A percentile compares a stretch with the other conserved stretches of the same genome.
Conservation (phyloP, 2,113 vertebrate genomes). For the Corythornis vintsioides region DNA sequence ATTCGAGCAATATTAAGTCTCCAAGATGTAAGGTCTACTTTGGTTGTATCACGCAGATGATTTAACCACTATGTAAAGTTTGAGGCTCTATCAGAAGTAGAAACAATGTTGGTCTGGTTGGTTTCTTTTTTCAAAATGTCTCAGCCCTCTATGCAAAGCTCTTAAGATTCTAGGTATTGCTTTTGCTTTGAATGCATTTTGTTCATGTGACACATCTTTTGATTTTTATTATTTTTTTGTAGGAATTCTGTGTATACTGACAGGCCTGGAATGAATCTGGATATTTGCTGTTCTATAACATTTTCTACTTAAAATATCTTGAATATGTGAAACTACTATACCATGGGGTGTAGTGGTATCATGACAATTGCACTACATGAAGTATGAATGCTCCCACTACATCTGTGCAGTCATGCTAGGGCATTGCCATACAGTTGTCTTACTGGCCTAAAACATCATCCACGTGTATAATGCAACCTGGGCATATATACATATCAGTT, state of each 20-base stretch:
- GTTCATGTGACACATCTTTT: not conserved
- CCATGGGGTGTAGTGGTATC: not conserved
- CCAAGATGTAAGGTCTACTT: not conserved
- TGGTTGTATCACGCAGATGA: not conserved
- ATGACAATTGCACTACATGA: not conserved
- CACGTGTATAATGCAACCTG: not conserved
- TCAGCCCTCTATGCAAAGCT: not conserved
- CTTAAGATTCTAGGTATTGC: rapidly evolving
- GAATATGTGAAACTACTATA: not conserved
- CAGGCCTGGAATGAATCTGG: not conserved
- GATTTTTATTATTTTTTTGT: not conserved
- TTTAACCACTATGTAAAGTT: not conserved
- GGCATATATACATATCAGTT: not conserved
- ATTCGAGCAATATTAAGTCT: not conserved
- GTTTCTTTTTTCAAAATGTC: not conserved
- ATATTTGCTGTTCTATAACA: rapidly evolving
- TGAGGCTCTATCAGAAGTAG: not conserved
- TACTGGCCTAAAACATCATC: not conserved
- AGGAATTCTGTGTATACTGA: not conserved
- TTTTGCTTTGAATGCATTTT: not conserved
- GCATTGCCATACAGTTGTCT: not conserved
- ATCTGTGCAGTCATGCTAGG: not conserved
- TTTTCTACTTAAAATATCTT: not conserved
- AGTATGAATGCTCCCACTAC: not conserved
- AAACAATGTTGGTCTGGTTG: not conserved